Evolutionary conservation across 2,888 invertebrate genomes (phyloP).

Genomic region (Lepidonotus clava): DNA sequence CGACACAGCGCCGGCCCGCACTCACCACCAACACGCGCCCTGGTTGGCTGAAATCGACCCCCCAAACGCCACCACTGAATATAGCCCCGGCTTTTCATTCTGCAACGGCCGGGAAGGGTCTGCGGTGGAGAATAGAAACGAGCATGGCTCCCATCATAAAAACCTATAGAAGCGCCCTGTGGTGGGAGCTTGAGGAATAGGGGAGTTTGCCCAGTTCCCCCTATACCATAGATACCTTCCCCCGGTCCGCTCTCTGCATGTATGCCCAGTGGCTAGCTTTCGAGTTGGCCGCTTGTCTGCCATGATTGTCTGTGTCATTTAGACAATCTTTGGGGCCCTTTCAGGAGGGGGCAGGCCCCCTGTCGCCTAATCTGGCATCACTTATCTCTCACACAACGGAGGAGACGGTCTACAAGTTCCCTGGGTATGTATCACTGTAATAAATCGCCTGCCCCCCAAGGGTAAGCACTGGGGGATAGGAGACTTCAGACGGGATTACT

Average conservation of each 20-base stretch:
- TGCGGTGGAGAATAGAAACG: conserved; percentile 9
- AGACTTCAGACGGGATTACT: no score
- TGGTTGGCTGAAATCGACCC: background rate
- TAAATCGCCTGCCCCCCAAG: background rate
- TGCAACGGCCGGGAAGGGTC: background rate
- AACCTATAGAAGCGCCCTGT: no score
- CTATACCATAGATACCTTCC: no score
- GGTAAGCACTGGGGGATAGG: background rate
- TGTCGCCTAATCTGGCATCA: background rate
- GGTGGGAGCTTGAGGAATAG: background rate
- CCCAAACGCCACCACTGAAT: background rate
- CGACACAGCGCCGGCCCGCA: conserved; percentile 12
- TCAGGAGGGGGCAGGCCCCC: background rate
- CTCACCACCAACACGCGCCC: conserved; percentile 7
- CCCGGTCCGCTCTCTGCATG: background rate
- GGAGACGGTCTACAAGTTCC: background rate
- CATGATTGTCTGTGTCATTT: background rate
- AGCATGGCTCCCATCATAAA: background rate
- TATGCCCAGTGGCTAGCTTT: background rate
- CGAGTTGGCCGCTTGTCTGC: background rate
- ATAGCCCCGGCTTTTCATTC: background rate
- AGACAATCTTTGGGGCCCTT: background rate
- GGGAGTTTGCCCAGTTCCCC: no score
- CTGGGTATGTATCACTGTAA: background rate
- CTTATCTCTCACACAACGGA: background rate